phyloP scores from a whole-genome alignment of 2,797 vertebrate species.

The Gobio occitaniae region DNA sequence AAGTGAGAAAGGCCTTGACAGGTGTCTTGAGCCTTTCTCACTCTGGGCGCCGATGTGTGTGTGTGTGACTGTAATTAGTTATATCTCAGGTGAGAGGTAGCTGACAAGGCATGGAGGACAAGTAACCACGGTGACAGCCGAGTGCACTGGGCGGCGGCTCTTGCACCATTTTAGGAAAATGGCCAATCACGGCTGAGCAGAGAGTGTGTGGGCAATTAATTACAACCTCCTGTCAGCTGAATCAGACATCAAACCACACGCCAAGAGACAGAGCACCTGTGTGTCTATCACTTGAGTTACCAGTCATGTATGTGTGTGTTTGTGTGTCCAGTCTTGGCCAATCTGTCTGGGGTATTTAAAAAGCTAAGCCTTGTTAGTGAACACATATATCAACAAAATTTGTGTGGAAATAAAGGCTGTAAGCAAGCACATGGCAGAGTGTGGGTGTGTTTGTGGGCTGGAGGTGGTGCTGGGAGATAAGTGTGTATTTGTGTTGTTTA shows the following conservation, averaged over 20 bases:
- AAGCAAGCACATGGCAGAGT: conserved; percentile 40
- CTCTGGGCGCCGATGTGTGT: conserved; percentile 56
- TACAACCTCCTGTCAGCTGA: conserved; percentile 77
- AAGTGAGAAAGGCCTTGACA: conserved; percentile 49
- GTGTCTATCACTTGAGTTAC: conserved; percentile 51
- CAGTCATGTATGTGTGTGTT: conserved; percentile 44
- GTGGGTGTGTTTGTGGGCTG: conserved; percentile 48
- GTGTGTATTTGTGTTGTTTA: conserved; percentile 60
- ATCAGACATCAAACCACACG: conserved; percentile 67
- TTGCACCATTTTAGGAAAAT: conserved; percentile 57
- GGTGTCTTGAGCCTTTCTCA: conserved; percentile 48
- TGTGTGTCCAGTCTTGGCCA: conserved; percentile 41
- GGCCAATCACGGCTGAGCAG: conserved; percentile 72
- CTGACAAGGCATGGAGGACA: conserved; percentile 66
- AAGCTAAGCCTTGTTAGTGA: conserved; percentile 41
- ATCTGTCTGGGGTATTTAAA: conserved; percentile 20
- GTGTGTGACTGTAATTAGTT: conserved; percentile 61
- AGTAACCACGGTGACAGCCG: conserved; percentile 62
- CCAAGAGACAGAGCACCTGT: conserved; percentile 46
- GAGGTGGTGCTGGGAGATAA: conserved; percentile 56
- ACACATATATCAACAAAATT: conserved; percentile 38
- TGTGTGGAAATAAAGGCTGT: conserved; percentile 49
- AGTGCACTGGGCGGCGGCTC: conserved; percentile 67
- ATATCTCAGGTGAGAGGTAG: conserved; percentile 68
- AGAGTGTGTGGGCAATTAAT: conserved; percentile 76